Conservation (phyloP, 2,888 invertebrate species). For the Drosophila pullipes region DNA sequence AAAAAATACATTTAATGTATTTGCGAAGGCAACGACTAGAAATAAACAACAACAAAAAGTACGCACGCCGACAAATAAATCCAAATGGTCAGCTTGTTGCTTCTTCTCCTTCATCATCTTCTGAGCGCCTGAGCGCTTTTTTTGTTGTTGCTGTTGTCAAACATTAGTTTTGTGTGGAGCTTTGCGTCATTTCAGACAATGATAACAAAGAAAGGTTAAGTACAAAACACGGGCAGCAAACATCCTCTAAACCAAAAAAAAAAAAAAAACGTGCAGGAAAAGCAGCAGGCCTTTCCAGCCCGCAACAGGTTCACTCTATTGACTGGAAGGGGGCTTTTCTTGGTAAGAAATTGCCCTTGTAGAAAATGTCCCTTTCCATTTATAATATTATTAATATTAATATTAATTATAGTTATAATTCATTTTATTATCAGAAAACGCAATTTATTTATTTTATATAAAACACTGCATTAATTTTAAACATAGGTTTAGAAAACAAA, state of each 20-base stretch:
- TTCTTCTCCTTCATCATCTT: neutral
- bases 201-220: constrained; percentile 57
- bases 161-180: constrained; percentile 35
- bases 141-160: constrained; percentile 25
- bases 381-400: neutral
- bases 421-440: neutral
- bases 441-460: neutral
- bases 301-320: neutral
- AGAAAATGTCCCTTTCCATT: neutral
- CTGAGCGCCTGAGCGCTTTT: constrained; percentile 11
- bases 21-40: constrained; percentile 11
- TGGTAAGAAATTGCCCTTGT: neutral
- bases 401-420: neutral
- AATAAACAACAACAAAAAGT: neutral
- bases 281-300: neutral
- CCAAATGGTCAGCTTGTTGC: constrained; percentile 17
- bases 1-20: constrained; percentile 17
- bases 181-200: constrained; percentile 21
- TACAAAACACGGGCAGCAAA: constrained; percentile 52
- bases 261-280: constrained; percentile 1
- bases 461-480: neutral
- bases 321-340: neutral
- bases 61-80: constrained; percentile 7
- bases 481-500: neutral
- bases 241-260: constrained; percentile 44